These are phyloP conservation scores for Psilopogon haemacephalus DNA, from an alignment of 2,113 vertebrate genomes.

Conservation along the genomic window DNA sequence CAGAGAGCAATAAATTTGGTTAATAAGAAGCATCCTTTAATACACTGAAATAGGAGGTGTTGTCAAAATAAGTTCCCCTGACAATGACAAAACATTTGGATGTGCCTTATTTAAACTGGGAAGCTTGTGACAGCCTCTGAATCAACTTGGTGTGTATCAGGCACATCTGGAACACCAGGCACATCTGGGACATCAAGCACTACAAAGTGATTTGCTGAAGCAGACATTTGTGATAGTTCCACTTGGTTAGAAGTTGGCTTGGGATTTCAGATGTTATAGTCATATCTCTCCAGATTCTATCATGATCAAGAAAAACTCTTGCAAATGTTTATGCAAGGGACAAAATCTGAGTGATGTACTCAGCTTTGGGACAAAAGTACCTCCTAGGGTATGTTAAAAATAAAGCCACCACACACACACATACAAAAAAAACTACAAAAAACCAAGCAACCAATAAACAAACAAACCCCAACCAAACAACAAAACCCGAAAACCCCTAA, in stretches of 20 bases:
- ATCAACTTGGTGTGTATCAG: neutral
- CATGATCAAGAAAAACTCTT: neutral
- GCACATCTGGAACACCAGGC: neutral
- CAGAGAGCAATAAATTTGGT: neutral
- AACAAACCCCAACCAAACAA: too few relatives aligned
- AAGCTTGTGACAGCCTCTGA: neutral
- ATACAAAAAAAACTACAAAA: too few relatives aligned
- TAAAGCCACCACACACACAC: too few relatives aligned
- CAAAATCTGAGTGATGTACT: neutral
- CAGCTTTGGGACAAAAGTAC: neutral
- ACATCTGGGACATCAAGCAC: too few relatives aligned
- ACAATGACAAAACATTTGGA: neutral
- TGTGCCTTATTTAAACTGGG: neutral
- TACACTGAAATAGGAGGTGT: neutral
- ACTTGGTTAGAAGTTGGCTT: neutral
- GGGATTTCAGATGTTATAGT: neutral
- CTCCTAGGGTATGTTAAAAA: neutral
- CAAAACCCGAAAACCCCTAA: neutral
- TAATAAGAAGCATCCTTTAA: neutral
- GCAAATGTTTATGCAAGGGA: neutral
- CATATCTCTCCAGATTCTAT: accelerated
- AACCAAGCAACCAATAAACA: too few relatives aligned
- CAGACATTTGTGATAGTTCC: neutral
- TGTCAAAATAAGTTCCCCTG: neutral
- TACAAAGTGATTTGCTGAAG: neutral